These are phyloP conservation scores for Narcine bancroftii DNA, from an alignment of 2,113 vertebrate genomes.

Conservation along the genomic window DNA sequence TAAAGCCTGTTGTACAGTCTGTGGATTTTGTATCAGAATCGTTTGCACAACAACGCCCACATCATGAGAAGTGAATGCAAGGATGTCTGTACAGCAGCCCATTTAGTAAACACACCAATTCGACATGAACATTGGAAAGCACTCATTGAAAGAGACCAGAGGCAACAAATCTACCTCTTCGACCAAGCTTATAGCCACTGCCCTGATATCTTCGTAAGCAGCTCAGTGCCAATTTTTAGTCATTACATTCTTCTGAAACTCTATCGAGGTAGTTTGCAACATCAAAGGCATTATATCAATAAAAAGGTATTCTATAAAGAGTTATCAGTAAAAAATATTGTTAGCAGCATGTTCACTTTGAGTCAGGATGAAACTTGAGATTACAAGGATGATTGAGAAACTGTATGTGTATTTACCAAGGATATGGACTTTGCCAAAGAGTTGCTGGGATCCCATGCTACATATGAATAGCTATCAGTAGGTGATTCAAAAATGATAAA, in stretches of 20 bases:
- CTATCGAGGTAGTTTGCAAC: neutral
- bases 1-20: too few relatives aligned
- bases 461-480: neutral
- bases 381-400: too few relatives aligned
- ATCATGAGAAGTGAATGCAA: too few relatives aligned
- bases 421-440: neutral
- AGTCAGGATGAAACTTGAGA: too few relatives aligned
- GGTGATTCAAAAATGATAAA: neutral
- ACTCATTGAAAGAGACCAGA: neutral
- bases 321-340: neutral
- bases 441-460: neutral
- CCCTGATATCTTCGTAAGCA: neutral
- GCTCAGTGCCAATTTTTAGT: neutral
- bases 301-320: neutral
- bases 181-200: neutral
- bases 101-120: neutral
- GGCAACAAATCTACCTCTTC: neutral
- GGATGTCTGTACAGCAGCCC: too few relatives aligned
- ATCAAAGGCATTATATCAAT: neutral
- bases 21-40: too few relatives aligned
- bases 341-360: too few relatives aligned
- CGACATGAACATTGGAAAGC: neutral
- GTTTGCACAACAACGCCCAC: too few relatives aligned
- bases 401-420: neutral
- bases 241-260: neutral